Conservation (phyloP, 2,888 invertebrate species). For the Archips xylosteana region DNA sequence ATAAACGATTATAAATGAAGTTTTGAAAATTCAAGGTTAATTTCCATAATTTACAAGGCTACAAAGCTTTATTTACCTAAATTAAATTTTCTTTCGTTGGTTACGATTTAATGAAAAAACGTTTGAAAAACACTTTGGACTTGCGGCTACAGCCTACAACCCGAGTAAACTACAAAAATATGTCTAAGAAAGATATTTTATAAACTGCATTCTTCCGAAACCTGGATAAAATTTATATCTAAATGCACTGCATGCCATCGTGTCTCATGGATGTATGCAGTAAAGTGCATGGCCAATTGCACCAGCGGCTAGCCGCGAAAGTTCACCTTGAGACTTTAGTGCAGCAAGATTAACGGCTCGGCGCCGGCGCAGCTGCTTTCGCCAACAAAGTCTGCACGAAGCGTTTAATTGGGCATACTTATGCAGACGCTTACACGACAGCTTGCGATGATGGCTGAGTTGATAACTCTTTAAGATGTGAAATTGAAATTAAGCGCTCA, state of each 20-base stretch:
- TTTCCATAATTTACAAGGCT: too few species aligned
- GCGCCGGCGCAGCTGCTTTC: constrained; percentile 67
- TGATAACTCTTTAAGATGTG: constrained; percentile 18
- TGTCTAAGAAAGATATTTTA: too few species aligned
- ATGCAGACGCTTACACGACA: constrained; percentile 25
- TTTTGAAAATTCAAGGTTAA: too few species aligned
- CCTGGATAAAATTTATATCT: background rate
- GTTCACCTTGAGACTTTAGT: constrained; percentile 75
- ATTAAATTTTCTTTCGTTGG: too few species aligned
- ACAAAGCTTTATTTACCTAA: too few species aligned
- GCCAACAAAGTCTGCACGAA: constrained; percentile 54
- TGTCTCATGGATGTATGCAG: constrained; percentile 11
- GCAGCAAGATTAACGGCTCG: constrained; percentile 68
- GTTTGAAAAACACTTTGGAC: too few species aligned
- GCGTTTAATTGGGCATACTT: constrained; percentile 25
- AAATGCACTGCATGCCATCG: background rate
- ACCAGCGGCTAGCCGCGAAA: constrained; percentile 69
- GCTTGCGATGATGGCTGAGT: constrained; percentile 16
- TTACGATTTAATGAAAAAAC: too few species aligned
- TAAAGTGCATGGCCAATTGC: constrained; percentile 49
- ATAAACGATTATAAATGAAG: too few species aligned
- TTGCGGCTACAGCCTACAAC: too few species aligned
- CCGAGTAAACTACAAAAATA: too few species aligned
- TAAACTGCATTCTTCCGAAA: background rate
- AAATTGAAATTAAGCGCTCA: constrained; percentile 5